phyloP scores from a whole-genome alignment of 2,113 vertebrate genomes.

The Procavia capensis region DNA sequence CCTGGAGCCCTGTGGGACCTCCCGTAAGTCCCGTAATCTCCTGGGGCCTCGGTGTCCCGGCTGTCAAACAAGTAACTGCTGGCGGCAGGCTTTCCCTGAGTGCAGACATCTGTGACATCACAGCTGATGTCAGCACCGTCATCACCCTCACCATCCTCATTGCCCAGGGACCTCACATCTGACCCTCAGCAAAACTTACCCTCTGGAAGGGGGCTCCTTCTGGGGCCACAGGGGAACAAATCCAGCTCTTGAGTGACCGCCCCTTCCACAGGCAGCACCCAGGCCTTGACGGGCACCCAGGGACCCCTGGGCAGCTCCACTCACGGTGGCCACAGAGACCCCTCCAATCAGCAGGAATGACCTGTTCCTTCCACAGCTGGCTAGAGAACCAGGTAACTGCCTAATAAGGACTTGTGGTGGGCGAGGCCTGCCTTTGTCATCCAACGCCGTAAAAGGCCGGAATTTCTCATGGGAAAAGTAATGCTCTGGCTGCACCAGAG shows the following conservation, averaged over 20 bases:
- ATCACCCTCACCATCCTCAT: accelerated
- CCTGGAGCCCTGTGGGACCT: not conserved
- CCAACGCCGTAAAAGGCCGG: slow-evolving; percentile 75
- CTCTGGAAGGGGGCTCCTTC: accelerated
- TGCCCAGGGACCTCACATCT: not conserved
- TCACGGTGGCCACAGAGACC: not conserved
- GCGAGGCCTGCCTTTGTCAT: slow-evolving; percentile 64
- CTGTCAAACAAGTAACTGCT: accelerated
- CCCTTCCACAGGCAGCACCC: not conserved
- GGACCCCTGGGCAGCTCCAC: accelerated
- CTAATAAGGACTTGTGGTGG: slow-evolving; percentile 66
- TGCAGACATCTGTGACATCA: not conserved
- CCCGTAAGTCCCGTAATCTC: accelerated
- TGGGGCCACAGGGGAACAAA: accelerated
- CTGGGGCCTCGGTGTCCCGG: not conserved
- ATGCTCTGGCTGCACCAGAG: slow-evolving; percentile 86
- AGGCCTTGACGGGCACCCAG: accelerated
- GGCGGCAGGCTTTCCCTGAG: not conserved
- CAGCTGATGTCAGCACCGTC: not conserved
- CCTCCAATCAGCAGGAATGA: slow-evolving; percentile 62
- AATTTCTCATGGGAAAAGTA: slow-evolving; percentile 93
- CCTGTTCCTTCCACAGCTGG: not conserved
- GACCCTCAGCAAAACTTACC: not conserved
- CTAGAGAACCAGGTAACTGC: slow-evolving; percentile 63
- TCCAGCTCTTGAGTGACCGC: not conserved